These are phyloP conservation scores for Catocala nupta DNA, from an alignment of 2,888 invertebrate species.

Conservation along the genomic window DNA sequence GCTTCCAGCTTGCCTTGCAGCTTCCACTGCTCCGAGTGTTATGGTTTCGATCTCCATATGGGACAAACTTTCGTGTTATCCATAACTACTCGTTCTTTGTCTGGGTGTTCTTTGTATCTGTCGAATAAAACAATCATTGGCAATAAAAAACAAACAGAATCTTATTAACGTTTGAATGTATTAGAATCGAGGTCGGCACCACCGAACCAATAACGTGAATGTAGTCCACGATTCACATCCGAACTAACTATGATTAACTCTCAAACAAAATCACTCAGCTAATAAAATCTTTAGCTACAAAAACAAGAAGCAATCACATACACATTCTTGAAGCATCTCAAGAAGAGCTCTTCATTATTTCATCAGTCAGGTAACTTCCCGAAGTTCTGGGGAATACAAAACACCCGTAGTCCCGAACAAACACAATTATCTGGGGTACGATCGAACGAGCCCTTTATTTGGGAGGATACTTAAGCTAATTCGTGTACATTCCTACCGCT, in stretches of 20 bases:
- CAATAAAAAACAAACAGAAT: no score
- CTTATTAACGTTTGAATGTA: no score
- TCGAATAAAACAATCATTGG: no score
- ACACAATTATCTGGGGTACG: conserved; percentile 43
- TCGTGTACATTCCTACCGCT: conserved; percentile 19
- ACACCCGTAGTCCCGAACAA: conserved; percentile 38
- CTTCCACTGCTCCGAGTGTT: no score
- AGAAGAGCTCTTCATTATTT: conserved; percentile 37
- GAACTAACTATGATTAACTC: not conserved
- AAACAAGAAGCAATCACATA: conserved; percentile 35
- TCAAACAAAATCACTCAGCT: not conserved
- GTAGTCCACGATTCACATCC: no score
- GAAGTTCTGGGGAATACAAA: conserved; percentile 39
- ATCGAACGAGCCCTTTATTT: conserved; percentile 37
- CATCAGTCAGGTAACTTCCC: conserved; percentile 36
- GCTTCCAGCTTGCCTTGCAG: no score
- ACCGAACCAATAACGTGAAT: no score
- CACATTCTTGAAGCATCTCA: conserved; percentile 7
- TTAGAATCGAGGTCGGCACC: no score
- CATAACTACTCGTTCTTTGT: no score
- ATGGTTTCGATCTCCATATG: no score
- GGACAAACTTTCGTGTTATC: no score
- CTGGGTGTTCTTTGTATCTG: no score
- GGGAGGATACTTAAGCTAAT: conserved; percentile 47
- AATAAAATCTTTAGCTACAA: conserved; percentile 2